Percentiles rank a stretch among this genome's conserved stretches.
These are phyloP conservation scores for Eudorcas thomsonii DNA, from an alignment of 2,113 vertebrate genomes.

Conservation along the genomic window DNA sequence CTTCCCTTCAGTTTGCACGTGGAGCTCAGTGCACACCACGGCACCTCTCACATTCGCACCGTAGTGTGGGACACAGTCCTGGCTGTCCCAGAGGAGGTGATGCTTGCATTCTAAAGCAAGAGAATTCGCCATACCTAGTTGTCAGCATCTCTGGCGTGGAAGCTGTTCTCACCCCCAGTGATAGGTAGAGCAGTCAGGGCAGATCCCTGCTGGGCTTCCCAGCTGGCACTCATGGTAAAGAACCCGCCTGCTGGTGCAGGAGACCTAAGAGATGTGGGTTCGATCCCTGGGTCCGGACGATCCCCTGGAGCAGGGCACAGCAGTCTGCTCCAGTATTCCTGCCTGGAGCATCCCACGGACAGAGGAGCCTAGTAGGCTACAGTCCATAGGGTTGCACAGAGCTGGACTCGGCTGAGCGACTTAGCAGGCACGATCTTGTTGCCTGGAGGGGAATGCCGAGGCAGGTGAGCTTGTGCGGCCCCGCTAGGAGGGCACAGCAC, in stretches of 20 bases:
- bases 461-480: rapidly evolving
- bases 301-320: background rate
- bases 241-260: background rate
- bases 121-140: rapidly evolving
- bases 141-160: background rate
- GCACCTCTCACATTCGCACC: too few species aligned
- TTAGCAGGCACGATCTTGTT: background rate
- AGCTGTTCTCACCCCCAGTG: too few species aligned
- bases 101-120: background rate
- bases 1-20: rapidly evolving
- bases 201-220: background rate
- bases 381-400: background rate
- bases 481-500: background rate
- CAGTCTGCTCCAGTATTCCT: background rate
- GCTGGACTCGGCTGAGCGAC: background rate
- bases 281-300: background rate
- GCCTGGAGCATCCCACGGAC: background rate
- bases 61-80: background rate
- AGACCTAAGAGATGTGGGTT: background rate
- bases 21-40: background rate
- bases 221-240: background rate
- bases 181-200: too few species aligned
- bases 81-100: background rate
- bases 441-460: background rate
- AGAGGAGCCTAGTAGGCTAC: background rate